A percentile compares a stretch with the other conserved stretches of the same genome.
phyloP scores from a whole-genome alignment of 2,888 invertebrate species.

The Callimorpha dominula region DNA sequence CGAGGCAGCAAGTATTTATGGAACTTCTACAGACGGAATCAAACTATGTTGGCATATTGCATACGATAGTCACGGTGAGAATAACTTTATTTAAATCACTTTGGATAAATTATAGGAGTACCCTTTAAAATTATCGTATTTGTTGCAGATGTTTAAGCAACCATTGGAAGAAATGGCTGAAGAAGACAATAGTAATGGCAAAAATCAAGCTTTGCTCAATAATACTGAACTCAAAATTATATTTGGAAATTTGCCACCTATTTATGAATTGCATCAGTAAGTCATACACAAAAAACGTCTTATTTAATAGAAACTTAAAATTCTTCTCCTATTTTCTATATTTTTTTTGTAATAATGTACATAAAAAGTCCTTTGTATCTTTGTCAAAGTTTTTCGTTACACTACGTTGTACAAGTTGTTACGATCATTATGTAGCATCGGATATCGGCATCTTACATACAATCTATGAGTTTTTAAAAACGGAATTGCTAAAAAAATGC shows the following conservation, averaged over 20 bases:
- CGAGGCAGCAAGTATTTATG: constrained; percentile 94
- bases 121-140: not conserved
- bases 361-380: not conserved
- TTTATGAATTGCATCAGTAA: constrained; percentile 96
- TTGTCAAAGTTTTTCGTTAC: no score
- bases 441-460: not conserved
- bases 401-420: no score
- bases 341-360: not conserved
- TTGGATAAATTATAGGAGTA: constrained; percentile 7
- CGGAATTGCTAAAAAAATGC: not conserved
- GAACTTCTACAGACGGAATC: constrained; percentile 98
- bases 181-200: constrained; percentile 88
- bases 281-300: constrained; percentile 44
- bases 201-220: constrained; percentile 91
- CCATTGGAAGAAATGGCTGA: constrained; percentile 96
- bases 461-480: not conserved
- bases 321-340: not conserved
- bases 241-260: constrained; percentile 97
- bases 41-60: constrained; percentile 98
- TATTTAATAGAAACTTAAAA: not conserved
- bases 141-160: constrained; percentile 94
- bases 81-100: constrained; percentile 5
- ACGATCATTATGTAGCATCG: not conserved
- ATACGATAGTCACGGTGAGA: constrained; percentile 95
- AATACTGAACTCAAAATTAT: constrained; percentile 97